Evolutionary conservation across 2,113 vertebrate genomes (phyloP).

Genomic region (Gallinago undulata): DNA sequence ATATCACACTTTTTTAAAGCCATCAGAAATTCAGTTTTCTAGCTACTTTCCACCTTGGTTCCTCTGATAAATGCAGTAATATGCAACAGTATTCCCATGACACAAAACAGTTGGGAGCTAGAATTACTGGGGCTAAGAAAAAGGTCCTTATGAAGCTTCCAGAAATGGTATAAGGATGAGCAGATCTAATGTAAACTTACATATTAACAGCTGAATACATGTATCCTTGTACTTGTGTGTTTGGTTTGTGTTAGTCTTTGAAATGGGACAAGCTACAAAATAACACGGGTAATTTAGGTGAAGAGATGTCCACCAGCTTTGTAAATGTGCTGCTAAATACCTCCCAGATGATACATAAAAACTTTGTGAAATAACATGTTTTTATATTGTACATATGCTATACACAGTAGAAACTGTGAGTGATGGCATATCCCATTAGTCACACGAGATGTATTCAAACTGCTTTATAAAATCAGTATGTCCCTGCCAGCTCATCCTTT

Average conservation of each 20-base stretch:
- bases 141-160: neutral
- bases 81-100: neutral
- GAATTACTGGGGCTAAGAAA: neutral
- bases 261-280: neutral
- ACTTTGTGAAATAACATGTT: neutral
- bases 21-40: neutral
- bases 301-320: neutral
- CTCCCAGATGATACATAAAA: neutral
- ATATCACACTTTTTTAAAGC: neutral
- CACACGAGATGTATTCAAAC: neutral
- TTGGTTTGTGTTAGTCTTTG: neutral
- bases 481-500: neutral
- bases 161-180: neutral
- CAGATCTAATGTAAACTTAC: neutral
- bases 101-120: neutral
- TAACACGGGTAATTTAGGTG: neutral
- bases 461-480: neutral
- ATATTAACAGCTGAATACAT: neutral
- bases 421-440: constrained; percentile 9
- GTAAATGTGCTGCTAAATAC: neutral
- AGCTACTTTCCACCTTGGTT: neutral
- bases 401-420: neutral
- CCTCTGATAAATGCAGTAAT: neutral
- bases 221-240: neutral
- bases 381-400: neutral